Conservation (phyloP, 2,888 invertebrate genomes). For the Trichopoda pennipes region DNA sequence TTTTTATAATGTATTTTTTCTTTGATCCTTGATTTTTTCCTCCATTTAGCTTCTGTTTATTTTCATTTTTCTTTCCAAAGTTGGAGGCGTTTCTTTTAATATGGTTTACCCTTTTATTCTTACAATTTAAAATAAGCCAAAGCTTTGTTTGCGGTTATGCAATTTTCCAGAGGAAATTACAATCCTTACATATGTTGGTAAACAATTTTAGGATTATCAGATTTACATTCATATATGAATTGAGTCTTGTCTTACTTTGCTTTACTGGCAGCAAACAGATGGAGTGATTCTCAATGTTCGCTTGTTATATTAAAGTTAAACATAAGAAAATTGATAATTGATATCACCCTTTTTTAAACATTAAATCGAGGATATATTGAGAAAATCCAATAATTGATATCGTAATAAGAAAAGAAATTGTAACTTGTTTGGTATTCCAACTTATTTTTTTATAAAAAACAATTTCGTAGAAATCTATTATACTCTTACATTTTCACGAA, state of each 20-base stretch:
- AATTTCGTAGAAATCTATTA: too few relatives aligned
- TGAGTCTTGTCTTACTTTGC: constrained; percentile 22
- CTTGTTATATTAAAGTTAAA: constrained; percentile 7
- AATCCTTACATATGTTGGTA: constrained; percentile 67
- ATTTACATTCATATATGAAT: constrained; percentile 65
- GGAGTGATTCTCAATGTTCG: constrained; percentile 57
- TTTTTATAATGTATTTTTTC: constrained; percentile 62
- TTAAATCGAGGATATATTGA: too few relatives aligned
- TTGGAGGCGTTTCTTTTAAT: constrained; percentile 56
- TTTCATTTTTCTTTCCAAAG: constrained; percentile 42
- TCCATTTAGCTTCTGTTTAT: constrained; percentile 58
- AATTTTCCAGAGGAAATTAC: constrained; percentile 65
- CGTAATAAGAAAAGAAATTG: too few relatives aligned
- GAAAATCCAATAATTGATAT: too few relatives aligned
- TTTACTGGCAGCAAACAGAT: constrained; percentile 42
- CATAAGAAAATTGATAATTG: constrained; percentile 8
- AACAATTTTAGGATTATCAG: constrained; percentile 71
- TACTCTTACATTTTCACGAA: too few relatives aligned
- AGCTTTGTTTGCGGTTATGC: constrained; percentile 56
- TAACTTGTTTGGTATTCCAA: too few relatives aligned
- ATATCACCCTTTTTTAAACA: too few relatives aligned
- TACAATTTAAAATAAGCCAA: constrained; percentile 64
- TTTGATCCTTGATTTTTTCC: constrained; percentile 64
- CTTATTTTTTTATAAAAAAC: too few relatives aligned
- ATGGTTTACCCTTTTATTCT: constrained; percentile 34